Evolutionary conservation across 2,113 vertebrate species (phyloP).

Genomic region (Chauna torquata): DNA sequence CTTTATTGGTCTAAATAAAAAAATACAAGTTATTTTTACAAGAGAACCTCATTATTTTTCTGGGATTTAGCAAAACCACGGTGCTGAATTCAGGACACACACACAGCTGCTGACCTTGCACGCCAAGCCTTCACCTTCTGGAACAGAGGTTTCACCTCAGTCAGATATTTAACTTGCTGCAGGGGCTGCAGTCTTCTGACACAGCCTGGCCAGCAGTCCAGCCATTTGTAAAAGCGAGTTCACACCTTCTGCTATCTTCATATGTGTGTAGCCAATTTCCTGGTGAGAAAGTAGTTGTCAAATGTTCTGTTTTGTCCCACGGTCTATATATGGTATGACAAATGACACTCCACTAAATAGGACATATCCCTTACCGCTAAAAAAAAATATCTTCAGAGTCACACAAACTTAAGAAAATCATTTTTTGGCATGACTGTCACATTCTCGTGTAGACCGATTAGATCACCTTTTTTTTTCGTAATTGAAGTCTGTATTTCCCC

Average conservation of each 20-base stretch:
- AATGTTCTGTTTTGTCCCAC: not conserved
- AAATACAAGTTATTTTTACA: not conserved
- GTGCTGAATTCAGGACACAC: not conserved
- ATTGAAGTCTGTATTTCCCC: not conserved
- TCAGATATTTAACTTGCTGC: slow-evolving; percentile 74
- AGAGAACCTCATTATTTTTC: not conserved
- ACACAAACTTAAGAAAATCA: fast-evolving
- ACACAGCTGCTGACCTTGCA: not conserved
- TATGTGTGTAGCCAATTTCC: slow-evolving; percentile 97
- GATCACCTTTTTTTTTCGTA: not conserved
- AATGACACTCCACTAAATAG: not conserved
- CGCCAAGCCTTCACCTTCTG: too few species aligned
- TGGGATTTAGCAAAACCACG: not conserved
- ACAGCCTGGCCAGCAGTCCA: slow-evolving; percentile 90
- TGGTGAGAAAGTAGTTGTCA: slow-evolving; percentile 49
- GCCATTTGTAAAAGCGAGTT: slow-evolving; percentile 96
- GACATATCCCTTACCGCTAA: not conserved
- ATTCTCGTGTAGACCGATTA: not conserved
- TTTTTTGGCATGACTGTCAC: not conserved
- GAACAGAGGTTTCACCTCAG: fast-evolving
- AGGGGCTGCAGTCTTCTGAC: slow-evolving; percentile 86
- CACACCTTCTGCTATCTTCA: slow-evolving; percentile 92
- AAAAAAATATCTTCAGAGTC: not conserved
- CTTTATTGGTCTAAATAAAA: slow-evolving; percentile 51
- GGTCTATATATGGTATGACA: not conserved